Conservation (phyloP, 2,888 invertebrate genomes). For the Palloptera scutellata region DNA sequence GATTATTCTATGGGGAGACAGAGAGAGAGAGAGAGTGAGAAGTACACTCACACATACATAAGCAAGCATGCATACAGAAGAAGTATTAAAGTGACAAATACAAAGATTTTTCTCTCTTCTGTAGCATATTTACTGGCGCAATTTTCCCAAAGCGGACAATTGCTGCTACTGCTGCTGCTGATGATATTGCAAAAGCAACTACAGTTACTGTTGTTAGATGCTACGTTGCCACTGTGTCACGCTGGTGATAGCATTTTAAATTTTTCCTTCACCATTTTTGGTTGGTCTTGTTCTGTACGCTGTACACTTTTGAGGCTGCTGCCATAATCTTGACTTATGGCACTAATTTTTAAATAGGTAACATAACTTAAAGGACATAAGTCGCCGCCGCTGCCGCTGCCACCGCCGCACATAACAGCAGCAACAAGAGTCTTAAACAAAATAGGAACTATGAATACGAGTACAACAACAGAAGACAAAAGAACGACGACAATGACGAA, state of each 20-base stretch:
- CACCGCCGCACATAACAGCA: constrained; percentile 19
- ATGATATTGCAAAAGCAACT: not conserved
- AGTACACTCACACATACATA: not conserved
- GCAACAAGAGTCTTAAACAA: constrained; percentile 16
- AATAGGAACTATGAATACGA: constrained; percentile 1
- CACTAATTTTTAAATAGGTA: constrained; percentile 31
- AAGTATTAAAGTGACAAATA: constrained; percentile 8
- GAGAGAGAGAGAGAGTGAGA: not conserved
- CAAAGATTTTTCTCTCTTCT: not conserved
- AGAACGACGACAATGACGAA: not conserved
- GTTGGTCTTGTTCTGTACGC: not conserved
- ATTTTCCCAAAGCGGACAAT: constrained; percentile 9
- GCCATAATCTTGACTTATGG: constrained; percentile 33
- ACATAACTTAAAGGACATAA: constrained; percentile 26
- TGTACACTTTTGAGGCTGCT: constrained; percentile 7
- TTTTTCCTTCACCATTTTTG: too few relatives aligned
- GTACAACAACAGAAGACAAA: not conserved
- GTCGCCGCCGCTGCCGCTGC: too few relatives aligned
- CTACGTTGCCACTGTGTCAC: too few relatives aligned
- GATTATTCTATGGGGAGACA: too few relatives aligned
- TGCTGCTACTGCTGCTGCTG: not conserved
- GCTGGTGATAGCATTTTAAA: too few relatives aligned
- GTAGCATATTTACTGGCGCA: constrained; percentile 16
- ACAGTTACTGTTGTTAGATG: not conserved
- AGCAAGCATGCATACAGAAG: not conserved